Percentiles rank a stretch among this genome's conserved stretches.
These are phyloP conservation scores for Phrynocephalus versicolor DNA, from an alignment of 2,113 vertebrate species.

Conservation along the genomic window DNA sequence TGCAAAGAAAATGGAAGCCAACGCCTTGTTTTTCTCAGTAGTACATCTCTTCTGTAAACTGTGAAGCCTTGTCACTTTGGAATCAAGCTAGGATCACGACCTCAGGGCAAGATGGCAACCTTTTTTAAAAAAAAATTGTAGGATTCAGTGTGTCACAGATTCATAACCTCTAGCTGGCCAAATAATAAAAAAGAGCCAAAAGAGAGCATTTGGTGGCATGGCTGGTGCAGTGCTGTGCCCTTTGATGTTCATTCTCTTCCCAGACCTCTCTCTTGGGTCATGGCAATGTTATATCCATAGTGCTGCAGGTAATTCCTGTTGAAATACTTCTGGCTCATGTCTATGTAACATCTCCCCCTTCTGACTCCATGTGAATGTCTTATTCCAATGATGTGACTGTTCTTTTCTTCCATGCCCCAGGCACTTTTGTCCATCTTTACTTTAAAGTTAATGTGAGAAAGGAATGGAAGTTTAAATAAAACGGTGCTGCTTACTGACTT, in stretches of 20 bases:
- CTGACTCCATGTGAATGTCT: neutral
- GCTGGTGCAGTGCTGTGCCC: neutral
- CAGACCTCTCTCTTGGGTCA: neutral
- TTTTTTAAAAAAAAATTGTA: neutral
- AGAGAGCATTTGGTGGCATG: no score
- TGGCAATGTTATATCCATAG: neutral
- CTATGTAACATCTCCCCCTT: neutral
- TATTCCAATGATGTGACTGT: neutral
- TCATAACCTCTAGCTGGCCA: neutral
- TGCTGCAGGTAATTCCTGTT: no score
- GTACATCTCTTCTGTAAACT: neutral
- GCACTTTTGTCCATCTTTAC: neutral
- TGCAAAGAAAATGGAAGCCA: neutral
- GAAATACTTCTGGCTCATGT: neutral
- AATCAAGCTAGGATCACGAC: neutral
- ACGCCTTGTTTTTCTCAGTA: neutral
- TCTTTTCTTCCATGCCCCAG: conserved; percentile 1
- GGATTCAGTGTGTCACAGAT: neutral
- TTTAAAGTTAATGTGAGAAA: neutral
- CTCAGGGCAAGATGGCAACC: neutral
- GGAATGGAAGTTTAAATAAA: conserved; percentile 28
- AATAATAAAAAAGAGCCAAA: neutral
- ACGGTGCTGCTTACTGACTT: neutral
- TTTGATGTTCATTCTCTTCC: neutral
- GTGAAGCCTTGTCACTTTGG: neutral